Conservation (phyloP, 1,140 invertebrate species). For the Aphaenogaster floridana region DNA sequence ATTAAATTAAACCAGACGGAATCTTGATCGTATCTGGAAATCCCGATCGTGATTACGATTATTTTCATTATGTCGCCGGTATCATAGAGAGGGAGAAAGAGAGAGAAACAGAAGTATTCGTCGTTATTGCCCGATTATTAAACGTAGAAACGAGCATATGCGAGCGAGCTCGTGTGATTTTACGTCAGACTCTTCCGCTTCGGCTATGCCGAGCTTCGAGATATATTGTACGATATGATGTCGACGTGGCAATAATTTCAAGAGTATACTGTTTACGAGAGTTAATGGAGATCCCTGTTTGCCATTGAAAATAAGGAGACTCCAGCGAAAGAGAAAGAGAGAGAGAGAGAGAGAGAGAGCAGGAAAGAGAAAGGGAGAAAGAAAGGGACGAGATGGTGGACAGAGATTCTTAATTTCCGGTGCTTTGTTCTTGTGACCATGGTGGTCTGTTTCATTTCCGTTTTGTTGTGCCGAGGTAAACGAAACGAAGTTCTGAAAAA, state of each 20-base stretch:
- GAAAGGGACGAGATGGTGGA: constrained; percentile 34
- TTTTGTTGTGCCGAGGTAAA: constrained; percentile 27
- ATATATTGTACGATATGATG: constrained; percentile 35
- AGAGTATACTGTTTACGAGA: constrained; percentile 28
- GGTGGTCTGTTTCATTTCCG: constrained; percentile 71
- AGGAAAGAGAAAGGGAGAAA: neutral
- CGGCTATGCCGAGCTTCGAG: neutral
- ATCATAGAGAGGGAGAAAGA: neutral
- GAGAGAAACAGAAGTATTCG: neutral
- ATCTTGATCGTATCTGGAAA: neutral
- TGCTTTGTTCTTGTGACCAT: constrained; percentile 67
- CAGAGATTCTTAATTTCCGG: constrained; percentile 70
- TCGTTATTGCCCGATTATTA: neutral
- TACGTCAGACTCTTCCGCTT: neutral
- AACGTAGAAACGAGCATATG: neutral
- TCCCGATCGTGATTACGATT: neutral
- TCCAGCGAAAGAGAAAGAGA: neutral
- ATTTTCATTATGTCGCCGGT: constrained; percentile 4
- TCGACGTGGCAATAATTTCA: constrained; percentile 29
- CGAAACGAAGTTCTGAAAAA: constrained; percentile 20
- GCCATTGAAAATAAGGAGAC: constrained; percentile 43
- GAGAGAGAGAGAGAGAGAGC: neutral
- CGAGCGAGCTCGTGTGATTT: constrained; percentile 4
- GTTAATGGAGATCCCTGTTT: constrained; percentile 56
- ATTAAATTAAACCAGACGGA: neutral